These are phyloP conservation scores for Cotesia vestalis DNA, from an alignment of 1,140 invertebrate genomes.

Conservation along the genomic window DNA sequence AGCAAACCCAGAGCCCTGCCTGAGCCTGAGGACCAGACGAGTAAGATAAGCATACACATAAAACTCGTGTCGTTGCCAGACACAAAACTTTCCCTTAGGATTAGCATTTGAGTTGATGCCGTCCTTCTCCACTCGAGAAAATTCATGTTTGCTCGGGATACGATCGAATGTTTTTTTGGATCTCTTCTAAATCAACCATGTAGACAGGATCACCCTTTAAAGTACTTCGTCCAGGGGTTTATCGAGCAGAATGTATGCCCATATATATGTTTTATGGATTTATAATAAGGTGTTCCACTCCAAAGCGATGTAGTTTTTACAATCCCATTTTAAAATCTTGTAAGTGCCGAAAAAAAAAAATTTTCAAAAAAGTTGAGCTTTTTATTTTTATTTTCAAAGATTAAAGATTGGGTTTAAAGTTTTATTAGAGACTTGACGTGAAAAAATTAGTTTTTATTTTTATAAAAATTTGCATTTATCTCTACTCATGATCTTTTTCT, in stretches of 20 bases:
- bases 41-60: constrained; percentile 18
- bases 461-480: too few species aligned
- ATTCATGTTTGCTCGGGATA: constrained; percentile 25
- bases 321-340: too few species aligned
- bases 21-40: neutral
- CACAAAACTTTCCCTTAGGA: constrained; percentile 26
- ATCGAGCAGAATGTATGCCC: constrained; percentile 1
- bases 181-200: constrained; percentile 4
- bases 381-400: too few species aligned
- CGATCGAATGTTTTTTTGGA: constrained; percentile 6
- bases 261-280: constrained; percentile 8
- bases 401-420: too few species aligned
- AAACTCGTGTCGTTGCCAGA: constrained; percentile 18
- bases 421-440: too few species aligned
- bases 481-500: too few species aligned
- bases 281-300: neutral
- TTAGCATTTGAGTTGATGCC: constrained; percentile 8
- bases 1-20: neutral
- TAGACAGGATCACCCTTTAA: constrained; percentile 32
- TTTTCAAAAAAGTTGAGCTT: too few species aligned
- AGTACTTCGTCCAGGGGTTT: constrained; percentile 11
- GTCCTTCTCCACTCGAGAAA: neutral
- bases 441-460: too few species aligned
- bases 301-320: too few species aligned
- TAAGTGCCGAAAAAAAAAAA: too few species aligned